phyloP scores from a whole-genome alignment of 2,113 vertebrate species.

The Rhinolophus ferrumequinum region DNA sequence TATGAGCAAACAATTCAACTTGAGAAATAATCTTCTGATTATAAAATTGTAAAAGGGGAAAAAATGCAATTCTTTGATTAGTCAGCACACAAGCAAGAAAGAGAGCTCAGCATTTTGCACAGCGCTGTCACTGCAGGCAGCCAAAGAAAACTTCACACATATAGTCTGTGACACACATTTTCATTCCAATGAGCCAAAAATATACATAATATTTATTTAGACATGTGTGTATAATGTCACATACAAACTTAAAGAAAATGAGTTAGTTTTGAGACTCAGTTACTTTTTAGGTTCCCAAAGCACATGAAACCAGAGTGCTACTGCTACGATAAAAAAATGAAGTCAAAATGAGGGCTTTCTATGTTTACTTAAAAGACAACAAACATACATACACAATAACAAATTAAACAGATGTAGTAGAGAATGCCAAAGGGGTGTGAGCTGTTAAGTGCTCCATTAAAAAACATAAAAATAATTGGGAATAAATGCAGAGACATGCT shows the following conservation, averaged over 20 bases:
- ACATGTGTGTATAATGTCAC: not conserved
- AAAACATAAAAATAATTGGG: not conserved
- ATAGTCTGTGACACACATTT: not conserved
- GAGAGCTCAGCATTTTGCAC: not conserved
- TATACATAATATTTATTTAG: not conserved
- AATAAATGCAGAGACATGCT: not conserved
- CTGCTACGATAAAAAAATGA: not conserved
- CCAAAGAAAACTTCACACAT: not conserved
- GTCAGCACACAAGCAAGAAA: slow-evolving; percentile 17
- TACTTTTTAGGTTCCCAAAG: slow-evolving; percentile 38
- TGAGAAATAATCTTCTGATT: slow-evolving; percentile 68
- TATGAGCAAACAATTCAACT: slow-evolving; percentile 30
- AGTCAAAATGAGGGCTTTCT: slow-evolving; percentile 5
- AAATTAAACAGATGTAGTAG: not conserved
- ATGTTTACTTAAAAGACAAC: not conserved
- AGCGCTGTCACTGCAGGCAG: not conserved
- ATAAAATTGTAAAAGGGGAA: slow-evolving; percentile 25
- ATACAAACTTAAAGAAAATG: not conserved
- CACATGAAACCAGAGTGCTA: not conserved
- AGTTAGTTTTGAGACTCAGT: not conserved
- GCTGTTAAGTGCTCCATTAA: not conserved
- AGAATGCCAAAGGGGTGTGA: not conserved
- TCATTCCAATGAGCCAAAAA: slow-evolving; percentile 45
- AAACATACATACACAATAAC: not conserved
- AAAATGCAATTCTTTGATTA: slow-evolving; percentile 44